Base-by-base conservation (phyloP, 2,113 vertebrate species). In the Albula glossodonta region DNA sequence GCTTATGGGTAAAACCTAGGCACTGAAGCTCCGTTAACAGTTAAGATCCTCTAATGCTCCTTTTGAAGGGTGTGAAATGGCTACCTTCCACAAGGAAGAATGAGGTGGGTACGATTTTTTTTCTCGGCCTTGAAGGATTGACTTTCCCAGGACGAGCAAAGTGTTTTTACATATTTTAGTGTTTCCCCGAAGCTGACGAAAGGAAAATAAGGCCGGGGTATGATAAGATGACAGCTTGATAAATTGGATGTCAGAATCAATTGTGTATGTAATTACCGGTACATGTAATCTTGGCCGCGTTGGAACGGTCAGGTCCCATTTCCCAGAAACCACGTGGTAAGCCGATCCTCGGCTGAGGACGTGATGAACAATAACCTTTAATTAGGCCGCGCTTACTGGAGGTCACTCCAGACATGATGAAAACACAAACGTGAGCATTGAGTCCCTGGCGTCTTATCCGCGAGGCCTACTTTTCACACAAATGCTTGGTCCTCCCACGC, bases 201-300 rank as follows among this genome's bases (percentile, higher is more conserved):
- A 80, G 60, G 66, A 88, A 92, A 90, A 88, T 31, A 60, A 82
- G 82, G 81, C 80, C 87, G 85, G 83, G 90, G 84, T 85, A 89
- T 87, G 88, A 87, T 86, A 80, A 82, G 84, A 83, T 85, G 85
- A 90, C 89, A 88, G 87, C n/a, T 80, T 93, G 91, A 93, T 91
- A 78, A 88, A 93, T 89, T 88, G 78, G 86, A 88, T 87, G 90
- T 83, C 88, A 87, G 80, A 89, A 90, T 85, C 70, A 90, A 91
- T 82, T 70, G 89, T 86, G 52, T 86, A 85, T 85, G 77, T 90
- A 88, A 91, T 93, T 74, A 78, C 78, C 25, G 19, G 10, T 89
- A 91, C 84, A 82, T 85, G 85, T 87, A 78, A 83, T 88, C 88
- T 63, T 74, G 49, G 9, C 82, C 86, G 82, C 60, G 83, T 84